Evolutionary conservation across 2,888 invertebrate species (phyloP).

Genomic region (Metalampra italica): DNA sequence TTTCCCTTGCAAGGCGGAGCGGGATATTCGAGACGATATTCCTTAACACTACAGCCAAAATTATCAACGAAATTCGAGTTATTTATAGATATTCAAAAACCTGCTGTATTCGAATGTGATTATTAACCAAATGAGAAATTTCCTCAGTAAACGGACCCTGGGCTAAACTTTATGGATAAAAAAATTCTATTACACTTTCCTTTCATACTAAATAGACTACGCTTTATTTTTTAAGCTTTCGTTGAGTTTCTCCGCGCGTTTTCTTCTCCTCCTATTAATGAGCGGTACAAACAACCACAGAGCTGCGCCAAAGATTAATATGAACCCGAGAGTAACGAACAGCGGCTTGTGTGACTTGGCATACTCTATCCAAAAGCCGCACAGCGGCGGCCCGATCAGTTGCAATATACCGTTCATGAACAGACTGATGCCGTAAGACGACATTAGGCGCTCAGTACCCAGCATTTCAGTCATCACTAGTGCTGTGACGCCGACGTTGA

Average conservation of each 20-base stretch:
- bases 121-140: too few species aligned
- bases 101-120: too few species aligned
- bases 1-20: too few species aligned
- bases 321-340: constrained; percentile 85
- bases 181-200: neutral
- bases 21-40: too few species aligned
- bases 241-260: constrained; percentile 22
- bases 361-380: constrained; percentile 83
- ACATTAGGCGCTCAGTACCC: constrained; percentile 89
- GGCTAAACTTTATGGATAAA: too few species aligned
- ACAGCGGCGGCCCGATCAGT: constrained; percentile 89
- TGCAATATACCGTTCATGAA: constrained; percentile 91
- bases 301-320: constrained; percentile 84
- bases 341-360: constrained; percentile 83
- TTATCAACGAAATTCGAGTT: too few species aligned
- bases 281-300: constrained; percentile 88
- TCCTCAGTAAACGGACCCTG: too few species aligned
- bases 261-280: constrained; percentile 69
- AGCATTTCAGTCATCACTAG: constrained; percentile 93
- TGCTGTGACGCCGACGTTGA: constrained; percentile 91
- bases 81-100: too few species aligned
- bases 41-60: too few species aligned
- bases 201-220: constrained; percentile 23
- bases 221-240: constrained; percentile 31
- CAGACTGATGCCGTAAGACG: constrained; percentile 91